Percentiles rank a stretch among this genome's conserved stretches.
Evolutionary conservation across 2,888 invertebrate genomes (phyloP).

Genomic region (Drosophila gaucha): DNA sequence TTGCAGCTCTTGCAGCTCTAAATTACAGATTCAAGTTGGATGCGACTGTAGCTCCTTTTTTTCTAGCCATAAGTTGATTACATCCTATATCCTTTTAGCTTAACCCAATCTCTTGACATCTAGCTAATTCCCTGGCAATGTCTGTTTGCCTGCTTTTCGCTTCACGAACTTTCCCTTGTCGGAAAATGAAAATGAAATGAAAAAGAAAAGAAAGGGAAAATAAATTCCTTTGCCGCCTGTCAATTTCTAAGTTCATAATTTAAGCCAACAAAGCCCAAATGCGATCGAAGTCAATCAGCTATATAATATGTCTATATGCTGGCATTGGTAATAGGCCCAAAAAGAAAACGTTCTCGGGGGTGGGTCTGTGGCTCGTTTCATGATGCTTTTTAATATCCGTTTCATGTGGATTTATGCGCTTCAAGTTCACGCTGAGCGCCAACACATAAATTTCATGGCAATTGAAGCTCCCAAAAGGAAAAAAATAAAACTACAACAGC

Average conservation of each 20-base stretch:
- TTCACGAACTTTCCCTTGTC: too few relatives aligned
- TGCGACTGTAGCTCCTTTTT: not conserved
- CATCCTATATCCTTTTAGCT: not conserved
- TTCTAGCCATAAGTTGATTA: too few relatives aligned
- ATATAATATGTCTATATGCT: constrained; percentile 56
- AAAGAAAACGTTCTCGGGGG: constrained; percentile 12
- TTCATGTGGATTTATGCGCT: constrained; percentile 76
- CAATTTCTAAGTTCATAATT: constrained; percentile 76
- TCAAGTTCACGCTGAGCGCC: constrained; percentile 75
- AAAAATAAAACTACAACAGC: constrained; percentile 25
- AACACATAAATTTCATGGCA: constrained; percentile 77
- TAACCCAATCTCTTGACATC: constrained; percentile 1
- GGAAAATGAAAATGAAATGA: too few relatives aligned
- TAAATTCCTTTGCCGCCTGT: constrained; percentile 50
- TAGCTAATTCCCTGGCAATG: constrained; percentile 14
- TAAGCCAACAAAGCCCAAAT: constrained; percentile 58
- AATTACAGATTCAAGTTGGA: not conserved
- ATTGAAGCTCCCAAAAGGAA: constrained; percentile 60
- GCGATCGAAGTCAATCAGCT: constrained; percentile 73
- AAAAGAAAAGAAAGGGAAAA: constrained; percentile 1
- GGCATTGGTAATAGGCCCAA: constrained; percentile 17
- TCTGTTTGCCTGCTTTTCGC: not conserved
- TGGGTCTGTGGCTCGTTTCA: constrained; percentile 57
- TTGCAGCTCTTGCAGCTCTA: not conserved
- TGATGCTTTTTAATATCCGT: constrained; percentile 76